Evolutionary conservation across 2,113 vertebrate species (phyloP).

Genomic region (Neodontobutis hainanensis): DNA sequence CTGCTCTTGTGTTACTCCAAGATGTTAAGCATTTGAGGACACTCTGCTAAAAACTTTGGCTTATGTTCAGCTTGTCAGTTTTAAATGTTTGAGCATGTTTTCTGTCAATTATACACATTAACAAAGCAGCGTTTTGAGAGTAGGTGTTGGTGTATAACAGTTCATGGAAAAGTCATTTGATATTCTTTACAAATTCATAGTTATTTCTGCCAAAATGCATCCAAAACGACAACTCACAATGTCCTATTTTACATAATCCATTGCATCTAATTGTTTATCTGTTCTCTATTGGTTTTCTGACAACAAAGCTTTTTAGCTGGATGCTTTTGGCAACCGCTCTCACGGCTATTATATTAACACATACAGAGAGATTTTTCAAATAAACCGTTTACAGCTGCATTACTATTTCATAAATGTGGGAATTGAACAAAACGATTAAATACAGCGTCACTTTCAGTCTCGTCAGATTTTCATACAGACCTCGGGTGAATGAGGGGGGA

Average conservation of each 20-base stretch:
- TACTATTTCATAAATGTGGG: slow-evolving; percentile 5
- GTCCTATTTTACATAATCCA: slow-evolving; percentile 13
- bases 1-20: neutral
- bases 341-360: slow-evolving; percentile 12
- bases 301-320: neutral
- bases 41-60: neutral
- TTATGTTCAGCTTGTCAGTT: neutral
- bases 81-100: neutral
- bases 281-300: neutral
- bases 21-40: neutral
- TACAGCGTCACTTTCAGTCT: neutral
- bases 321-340: slow-evolving; percentile 10
- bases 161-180: slow-evolving; percentile 5
- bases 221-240: slow-evolving; percentile 4
- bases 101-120: neutral
- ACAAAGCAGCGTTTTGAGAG: neutral
- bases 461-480: slow-evolving; percentile 5
- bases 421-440: slow-evolving; percentile 8
- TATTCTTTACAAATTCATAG: slow-evolving; percentile 3
- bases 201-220: slow-evolving; percentile 5
- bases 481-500: neutral
- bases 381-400: slow-evolving; percentile 20
- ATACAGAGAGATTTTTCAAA: slow-evolving; percentile 6
- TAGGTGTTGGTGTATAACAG: slow-evolving; percentile 4
- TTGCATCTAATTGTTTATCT: slow-evolving; percentile 11